phyloP scores from a whole-genome alignment of 2,113 vertebrate species.

The Poecile atricapillus region DNA sequence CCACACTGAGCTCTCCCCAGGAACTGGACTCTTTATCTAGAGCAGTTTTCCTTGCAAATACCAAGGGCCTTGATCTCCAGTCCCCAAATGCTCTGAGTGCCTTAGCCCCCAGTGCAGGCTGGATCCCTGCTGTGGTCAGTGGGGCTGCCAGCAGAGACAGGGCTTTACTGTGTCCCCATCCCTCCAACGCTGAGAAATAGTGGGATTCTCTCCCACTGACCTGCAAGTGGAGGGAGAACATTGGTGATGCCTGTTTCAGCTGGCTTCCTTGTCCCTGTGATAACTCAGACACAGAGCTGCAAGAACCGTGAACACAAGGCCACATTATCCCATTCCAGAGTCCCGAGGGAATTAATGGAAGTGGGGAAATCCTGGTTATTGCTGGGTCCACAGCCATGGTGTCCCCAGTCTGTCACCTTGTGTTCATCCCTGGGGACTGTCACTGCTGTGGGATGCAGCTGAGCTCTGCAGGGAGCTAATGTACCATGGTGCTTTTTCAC shows the following conservation, averaged over 20 bases:
- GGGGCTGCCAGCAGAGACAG: background rate
- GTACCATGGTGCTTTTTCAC: background rate
- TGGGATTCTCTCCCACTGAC: background rate
- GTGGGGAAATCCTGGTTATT: background rate
- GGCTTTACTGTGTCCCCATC: accelerated
- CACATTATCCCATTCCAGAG: background rate
- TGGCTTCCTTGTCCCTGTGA: background rate
- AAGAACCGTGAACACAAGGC: background rate
- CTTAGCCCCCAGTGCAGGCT: background rate
- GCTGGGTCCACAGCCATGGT: background rate
- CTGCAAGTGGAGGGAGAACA: background rate
- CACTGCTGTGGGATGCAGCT: background rate
- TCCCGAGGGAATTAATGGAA: background rate
- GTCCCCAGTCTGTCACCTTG: background rate
- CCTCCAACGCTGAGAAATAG: accelerated
- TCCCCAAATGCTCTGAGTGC: background rate
- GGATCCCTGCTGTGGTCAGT: background rate
- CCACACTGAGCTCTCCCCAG: background rate
- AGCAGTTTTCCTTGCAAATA: background rate
- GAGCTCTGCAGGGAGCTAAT: background rate
- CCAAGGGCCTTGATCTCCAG: background rate
- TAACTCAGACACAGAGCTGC: background rate
- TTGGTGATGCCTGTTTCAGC: background rate
- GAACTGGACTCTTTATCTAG: background rate
- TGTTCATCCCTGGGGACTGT: background rate